Evolutionary conservation across 2,888 invertebrate genomes (phyloP).

Genomic region (Protodeltote pygarga): DNA sequence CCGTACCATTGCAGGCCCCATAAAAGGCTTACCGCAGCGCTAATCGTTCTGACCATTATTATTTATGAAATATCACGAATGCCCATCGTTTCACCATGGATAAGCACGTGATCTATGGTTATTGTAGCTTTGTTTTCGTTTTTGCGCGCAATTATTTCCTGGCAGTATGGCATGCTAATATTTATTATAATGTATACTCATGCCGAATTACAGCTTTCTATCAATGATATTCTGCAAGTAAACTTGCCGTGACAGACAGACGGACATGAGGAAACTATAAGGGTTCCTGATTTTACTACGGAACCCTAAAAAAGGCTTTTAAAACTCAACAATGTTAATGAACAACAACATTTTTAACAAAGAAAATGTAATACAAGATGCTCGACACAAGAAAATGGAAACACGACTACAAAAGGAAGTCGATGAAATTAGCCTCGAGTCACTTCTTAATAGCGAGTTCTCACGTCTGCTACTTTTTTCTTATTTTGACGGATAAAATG

Average conservation of each 20-base stretch:
- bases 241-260: too few species aligned
- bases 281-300: too few species aligned
- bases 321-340: constrained; percentile 35
- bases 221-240: background rate
- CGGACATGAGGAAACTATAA: too few species aligned
- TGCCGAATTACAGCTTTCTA: background rate
- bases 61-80: constrained; percentile 59
- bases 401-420: constrained; percentile 51
- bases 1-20: constrained; percentile 50
- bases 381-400: constrained; percentile 40
- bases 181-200: too few species aligned
- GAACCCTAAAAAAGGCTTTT: constrained; percentile 9
- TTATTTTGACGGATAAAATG: constrained; percentile 48
- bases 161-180: too few species aligned
- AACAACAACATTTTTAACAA: constrained; percentile 32
- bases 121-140: background rate
- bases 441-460: constrained; percentile 53
- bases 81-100: constrained; percentile 29
- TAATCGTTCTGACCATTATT: constrained; percentile 66
- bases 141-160: too few species aligned
- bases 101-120: constrained; percentile 13
- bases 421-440: constrained; percentile 54
- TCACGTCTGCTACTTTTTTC: constrained; percentile 54
- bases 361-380: constrained; percentile 20
- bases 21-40: constrained; percentile 60